These are phyloP conservation scores for Endomychus coccineus DNA, from an alignment of 2,888 invertebrate genomes.

Conservation along the genomic window DNA sequence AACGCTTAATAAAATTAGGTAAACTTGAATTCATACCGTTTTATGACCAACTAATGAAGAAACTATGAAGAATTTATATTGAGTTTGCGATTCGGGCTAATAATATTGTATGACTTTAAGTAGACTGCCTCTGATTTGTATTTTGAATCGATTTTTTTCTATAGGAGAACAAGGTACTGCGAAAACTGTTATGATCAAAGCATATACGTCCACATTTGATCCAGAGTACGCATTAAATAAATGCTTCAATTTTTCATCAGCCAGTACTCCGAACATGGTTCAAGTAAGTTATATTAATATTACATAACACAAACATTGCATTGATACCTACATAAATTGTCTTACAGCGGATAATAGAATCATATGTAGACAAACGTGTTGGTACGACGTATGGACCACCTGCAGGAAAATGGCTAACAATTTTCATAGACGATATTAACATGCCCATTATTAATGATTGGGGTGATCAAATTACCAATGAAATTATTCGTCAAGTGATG, in stretches of 20 bases:
- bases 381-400: slow-evolving; percentile 84
- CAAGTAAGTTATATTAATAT: slow-evolving; percentile 50
- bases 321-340: background rate
- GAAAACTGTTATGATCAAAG: slow-evolving; percentile 86
- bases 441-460: slow-evolving; percentile 88
- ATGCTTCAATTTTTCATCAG: slow-evolving; percentile 83
- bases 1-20: too few relatives aligned
- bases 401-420: slow-evolving; percentile 70
- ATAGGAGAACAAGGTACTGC: slow-evolving; percentile 84
- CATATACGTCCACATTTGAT: slow-evolving; percentile 68
- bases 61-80: too few relatives aligned
- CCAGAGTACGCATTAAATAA: slow-evolving; percentile 72
- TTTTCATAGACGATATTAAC: slow-evolving; percentile 89
- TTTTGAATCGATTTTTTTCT: slow-evolving; percentile 1
- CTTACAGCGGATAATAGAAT: slow-evolving; percentile 71
- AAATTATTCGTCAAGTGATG: slow-evolving; percentile 84
- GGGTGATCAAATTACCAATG: slow-evolving; percentile 90
- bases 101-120: too few relatives aligned
- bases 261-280: slow-evolving; percentile 85
- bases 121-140: too few relatives aligned
- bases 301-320: background rate
- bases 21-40: too few relatives aligned
- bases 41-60: too few relatives aligned
- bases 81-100: too few relatives aligned
- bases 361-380: slow-evolving; percentile 83